phyloP scores from a whole-genome alignment of 2,797 vertebrate genomes.

The Spatula versicolor region DNA sequence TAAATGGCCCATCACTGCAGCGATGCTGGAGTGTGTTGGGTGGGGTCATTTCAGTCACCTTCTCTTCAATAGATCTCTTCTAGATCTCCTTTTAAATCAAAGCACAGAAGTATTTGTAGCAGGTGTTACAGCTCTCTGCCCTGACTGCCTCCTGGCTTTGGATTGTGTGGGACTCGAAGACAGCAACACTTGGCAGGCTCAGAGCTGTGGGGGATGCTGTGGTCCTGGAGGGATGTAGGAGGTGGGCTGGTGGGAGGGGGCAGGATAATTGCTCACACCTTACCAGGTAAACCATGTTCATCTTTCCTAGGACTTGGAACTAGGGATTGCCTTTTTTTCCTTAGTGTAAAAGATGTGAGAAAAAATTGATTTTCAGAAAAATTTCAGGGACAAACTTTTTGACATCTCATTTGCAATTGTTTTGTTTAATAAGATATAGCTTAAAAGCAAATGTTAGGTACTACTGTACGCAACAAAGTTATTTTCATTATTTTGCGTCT shows the following conservation, averaged over 20 bases:
- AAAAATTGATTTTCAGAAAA: neutral
- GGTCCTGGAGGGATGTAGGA: neutral
- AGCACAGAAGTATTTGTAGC: neutral
- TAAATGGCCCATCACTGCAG: neutral
- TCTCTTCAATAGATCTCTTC: neutral
- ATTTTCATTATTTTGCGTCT: neutral
- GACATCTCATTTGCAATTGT: neutral
- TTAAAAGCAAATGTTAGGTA: neutral
- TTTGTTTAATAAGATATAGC: neutral
- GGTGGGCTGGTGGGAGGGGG: neutral
- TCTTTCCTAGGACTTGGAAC: neutral
- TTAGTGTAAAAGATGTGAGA: neutral
- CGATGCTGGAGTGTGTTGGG: accelerated
- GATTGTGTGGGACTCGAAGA: neutral
- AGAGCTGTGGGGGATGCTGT: neutral
- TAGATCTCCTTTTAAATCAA: neutral
- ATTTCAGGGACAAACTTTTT: neutral
- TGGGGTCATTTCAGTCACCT: neutral
- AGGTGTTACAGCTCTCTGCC: neutral
- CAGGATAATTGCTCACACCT: neutral
- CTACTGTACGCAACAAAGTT: neutral
- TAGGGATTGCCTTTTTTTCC: accelerated
- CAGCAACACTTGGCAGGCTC: accelerated
- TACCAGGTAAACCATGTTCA: neutral
- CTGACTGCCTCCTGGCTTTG: neutral